These are phyloP conservation scores for Dryobotodes eremita DNA, from an alignment of 2,888 invertebrate genomes.

Conservation along the genomic window DNA sequence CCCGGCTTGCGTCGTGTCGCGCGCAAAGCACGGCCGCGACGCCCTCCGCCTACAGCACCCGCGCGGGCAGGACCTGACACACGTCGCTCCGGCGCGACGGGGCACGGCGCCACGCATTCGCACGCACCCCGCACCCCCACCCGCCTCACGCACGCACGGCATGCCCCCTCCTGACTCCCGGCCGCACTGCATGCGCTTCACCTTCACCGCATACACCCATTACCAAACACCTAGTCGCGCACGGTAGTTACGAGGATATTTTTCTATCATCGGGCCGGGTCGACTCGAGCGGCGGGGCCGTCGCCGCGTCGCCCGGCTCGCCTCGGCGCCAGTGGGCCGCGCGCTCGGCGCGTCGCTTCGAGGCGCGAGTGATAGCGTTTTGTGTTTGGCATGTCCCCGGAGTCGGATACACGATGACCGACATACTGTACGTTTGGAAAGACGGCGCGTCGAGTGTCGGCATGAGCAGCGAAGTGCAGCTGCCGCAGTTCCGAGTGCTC, in stretches of 20 bases:
- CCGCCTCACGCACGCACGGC: conserved; percentile 20
- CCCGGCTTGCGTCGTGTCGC: conserved; percentile 77
- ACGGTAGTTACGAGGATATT: conserved; percentile 68
- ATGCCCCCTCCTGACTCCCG: conserved; percentile 11
- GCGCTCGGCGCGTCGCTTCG: conserved; percentile 68
- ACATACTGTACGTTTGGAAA: conserved; percentile 99
- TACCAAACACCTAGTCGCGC: conserved; percentile 55
- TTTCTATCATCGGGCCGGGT: conserved; percentile 73
- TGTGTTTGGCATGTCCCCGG: conserved; percentile 90
- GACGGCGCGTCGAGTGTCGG: conserved; percentile 98
- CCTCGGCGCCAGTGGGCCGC: conserved; percentile 54
- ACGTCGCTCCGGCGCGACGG: conserved; percentile 62
- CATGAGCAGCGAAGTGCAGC: conserved; percentile 98
- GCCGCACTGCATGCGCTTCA: conserved; percentile 56
- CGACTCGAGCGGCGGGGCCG: conserved; percentile 54
- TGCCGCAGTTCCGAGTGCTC: conserved; percentile 99
- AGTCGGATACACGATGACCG: conserved; percentile 99
- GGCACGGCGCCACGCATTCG: conserved; percentile 57
- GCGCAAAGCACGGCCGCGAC: conserved; percentile 65
- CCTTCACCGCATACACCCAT: conserved; percentile 19
- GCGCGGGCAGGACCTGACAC: conserved; percentile 57
- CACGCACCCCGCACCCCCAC: conserved; percentile 41
- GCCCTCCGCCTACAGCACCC: conserved; percentile 60
- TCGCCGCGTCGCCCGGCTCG: conserved; percentile 55
- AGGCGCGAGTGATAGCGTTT: conserved; percentile 83